Conservation (phyloP, 2,888 invertebrate species). For the Scaptomyza polygonia region DNA sequence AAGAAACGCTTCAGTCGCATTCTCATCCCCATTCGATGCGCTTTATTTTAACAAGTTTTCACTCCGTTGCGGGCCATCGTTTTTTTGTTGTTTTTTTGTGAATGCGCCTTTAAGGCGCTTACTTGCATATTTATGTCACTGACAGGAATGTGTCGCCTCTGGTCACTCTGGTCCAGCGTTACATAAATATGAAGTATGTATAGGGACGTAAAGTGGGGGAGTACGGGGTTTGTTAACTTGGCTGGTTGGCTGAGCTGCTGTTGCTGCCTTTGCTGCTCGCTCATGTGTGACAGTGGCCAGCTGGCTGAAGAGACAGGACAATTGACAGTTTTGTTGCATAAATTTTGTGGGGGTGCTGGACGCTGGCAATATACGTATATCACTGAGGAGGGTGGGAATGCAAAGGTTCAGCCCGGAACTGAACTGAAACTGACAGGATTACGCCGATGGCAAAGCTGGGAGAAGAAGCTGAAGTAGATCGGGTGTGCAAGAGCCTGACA, state of each 20-base stretch:
- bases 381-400: neutral
- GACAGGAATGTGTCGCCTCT: constrained; percentile 52
- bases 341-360: constrained; percentile 34
- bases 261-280: constrained; percentile 38
- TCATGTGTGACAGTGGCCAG: constrained; percentile 67
- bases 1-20: constrained; percentile 37
- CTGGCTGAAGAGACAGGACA: constrained; percentile 51
- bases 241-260: constrained; percentile 41
- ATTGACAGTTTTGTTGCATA: constrained; percentile 71
- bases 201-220: neutral
- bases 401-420: constrained; percentile 6
- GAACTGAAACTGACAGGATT: constrained; percentile 52
- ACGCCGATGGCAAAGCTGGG: constrained; percentile 9
- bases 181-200: constrained; percentile 52
- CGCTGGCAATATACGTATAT: constrained; percentile 45
- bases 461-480: neutral
- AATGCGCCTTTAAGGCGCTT: constrained; percentile 71
- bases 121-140: constrained; percentile 78
- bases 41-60: constrained; percentile 68
- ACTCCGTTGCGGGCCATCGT: constrained; percentile 18
- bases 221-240: constrained; percentile 32
- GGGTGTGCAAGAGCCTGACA: constrained; percentile 28
- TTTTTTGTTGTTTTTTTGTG: constrained; percentile 16
- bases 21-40: constrained; percentile 22
- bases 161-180: constrained; percentile 32